Percentiles rank a stretch among this genome's conserved stretches.
These are phyloP conservation scores for Hydraecia micacea DNA, from an alignment of 2,888 invertebrate genomes.

Conservation along the genomic window DNA sequence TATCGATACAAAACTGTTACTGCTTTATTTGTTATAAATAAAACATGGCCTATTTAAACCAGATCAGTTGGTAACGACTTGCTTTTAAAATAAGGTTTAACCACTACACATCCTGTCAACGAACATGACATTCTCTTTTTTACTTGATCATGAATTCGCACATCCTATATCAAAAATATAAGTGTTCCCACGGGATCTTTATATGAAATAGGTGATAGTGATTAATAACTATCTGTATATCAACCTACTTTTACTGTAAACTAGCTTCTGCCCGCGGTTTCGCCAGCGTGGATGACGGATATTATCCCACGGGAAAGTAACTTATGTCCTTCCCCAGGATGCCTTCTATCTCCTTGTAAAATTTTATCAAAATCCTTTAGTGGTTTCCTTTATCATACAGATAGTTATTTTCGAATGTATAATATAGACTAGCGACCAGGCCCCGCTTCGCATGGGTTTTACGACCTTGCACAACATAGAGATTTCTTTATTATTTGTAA, in stretches of 20 bases:
- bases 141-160: neutral
- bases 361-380: neutral
- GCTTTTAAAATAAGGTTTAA: conserved; percentile 39
- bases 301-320: neutral
- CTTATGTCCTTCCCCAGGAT: neutral
- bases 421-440: too few species aligned
- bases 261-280: neutral
- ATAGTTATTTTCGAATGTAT: too few species aligned
- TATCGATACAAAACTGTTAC: conserved; percentile 16
- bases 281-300: neutral
- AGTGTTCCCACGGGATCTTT: neutral
- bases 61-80: conserved; percentile 23
- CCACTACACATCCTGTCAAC: conserved; percentile 27
- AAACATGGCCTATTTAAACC: conserved; percentile 30
- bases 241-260: neutral
- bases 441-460: neutral
- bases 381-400: too few species aligned
- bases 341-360: neutral
- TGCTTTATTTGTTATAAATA: conserved; percentile 33
- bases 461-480: neutral
- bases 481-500: neutral
- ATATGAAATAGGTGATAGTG: neutral
- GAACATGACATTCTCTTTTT: conserved; percentile 37
- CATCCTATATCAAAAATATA: neutral
- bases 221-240: neutral